Percentiles rank a stretch among this genome's conserved stretches.
These are phyloP conservation scores for Gallinago paraguaiae DNA, from an alignment of 2,113 vertebrate species.

Conservation along the genomic window DNA sequence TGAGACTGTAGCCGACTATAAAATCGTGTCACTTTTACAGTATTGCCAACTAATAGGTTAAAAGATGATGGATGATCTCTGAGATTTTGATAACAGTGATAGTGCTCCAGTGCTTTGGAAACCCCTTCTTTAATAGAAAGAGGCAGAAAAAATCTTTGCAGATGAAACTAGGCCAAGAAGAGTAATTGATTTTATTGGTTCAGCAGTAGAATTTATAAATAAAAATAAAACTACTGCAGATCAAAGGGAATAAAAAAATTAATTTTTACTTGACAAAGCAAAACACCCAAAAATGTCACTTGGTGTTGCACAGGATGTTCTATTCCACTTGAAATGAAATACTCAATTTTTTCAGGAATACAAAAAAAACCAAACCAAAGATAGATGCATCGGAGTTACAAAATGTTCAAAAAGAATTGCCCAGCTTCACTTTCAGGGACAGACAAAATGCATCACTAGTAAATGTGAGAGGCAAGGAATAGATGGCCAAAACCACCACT, in stretches of 20 bases:
- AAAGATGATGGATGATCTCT: background rate
- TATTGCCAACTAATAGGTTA: background rate
- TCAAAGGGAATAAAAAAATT: background rate
- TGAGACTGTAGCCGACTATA: background rate
- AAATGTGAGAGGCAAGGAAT: background rate
- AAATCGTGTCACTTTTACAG: background rate
- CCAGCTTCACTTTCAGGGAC: background rate
- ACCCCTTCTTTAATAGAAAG: background rate
- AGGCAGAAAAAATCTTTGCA: slow-evolving; percentile 1
- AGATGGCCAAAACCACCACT: background rate
- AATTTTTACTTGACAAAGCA: background rate
- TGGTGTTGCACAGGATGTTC: background rate
- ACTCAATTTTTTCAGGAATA: background rate
- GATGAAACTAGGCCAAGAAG: background rate
- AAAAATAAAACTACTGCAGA: slow-evolving; percentile 27
- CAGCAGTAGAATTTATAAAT: slow-evolving; percentile 27
- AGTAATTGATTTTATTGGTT: slow-evolving; percentile 52
- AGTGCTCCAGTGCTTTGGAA: background rate
- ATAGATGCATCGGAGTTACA: background rate
- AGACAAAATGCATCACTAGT: background rate
- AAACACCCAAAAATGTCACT: slow-evolving; percentile 39
- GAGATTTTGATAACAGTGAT: background rate
- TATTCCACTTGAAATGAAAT: background rate
- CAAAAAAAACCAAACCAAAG: background rate
- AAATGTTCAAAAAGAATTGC: background rate